A percentile compares a stretch with the other conserved stretches of the same genome.
Evolutionary conservation across 2,888 invertebrate genomes (phyloP).

Genomic region (Ornithoptera alexandrae): DNA sequence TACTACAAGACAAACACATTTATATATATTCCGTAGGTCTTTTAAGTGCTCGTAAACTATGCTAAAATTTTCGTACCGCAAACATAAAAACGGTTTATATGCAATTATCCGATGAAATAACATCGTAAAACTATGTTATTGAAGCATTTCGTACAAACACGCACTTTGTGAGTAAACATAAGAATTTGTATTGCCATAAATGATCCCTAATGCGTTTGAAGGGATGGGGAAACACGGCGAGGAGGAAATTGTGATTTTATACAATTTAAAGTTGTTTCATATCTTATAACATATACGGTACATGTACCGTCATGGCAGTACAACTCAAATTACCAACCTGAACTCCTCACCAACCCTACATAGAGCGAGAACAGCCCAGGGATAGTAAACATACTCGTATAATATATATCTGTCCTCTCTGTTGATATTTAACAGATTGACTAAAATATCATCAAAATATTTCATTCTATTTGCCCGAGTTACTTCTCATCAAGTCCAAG

Average conservation of each 20-base stretch:
- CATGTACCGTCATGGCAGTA: background rate
- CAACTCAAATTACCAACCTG: background rate
- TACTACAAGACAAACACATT: background rate
- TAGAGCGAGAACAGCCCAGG: too few species aligned
- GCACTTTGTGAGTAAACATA: constrained; percentile 17
- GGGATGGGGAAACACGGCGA: background rate
- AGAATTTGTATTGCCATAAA: constrained; percentile 4
- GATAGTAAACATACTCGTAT: too few species aligned
- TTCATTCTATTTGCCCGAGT: constrained; percentile 6
- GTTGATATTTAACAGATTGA: background rate
- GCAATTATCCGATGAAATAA: constrained; percentile 26
- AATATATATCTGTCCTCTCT: background rate
- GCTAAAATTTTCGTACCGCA: constrained; percentile 23
- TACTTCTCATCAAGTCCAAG: constrained; percentile 4
- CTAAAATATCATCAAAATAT: background rate
- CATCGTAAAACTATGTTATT: constrained; percentile 24
- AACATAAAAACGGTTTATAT: constrained; percentile 26
- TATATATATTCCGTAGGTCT: constrained; percentile 26
- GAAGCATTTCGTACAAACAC: constrained; percentile 14
- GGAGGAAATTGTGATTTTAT: background rate
- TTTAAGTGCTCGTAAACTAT: constrained; percentile 18
- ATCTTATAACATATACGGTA: background rate
- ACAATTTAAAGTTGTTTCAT: background rate
- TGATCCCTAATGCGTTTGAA: background rate
- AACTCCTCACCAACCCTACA: too few species aligned